These are phyloP conservation scores for Paradoxurus hermaphroditus DNA, from an alignment of 2,113 vertebrate species.

Conservation along the genomic window DNA sequence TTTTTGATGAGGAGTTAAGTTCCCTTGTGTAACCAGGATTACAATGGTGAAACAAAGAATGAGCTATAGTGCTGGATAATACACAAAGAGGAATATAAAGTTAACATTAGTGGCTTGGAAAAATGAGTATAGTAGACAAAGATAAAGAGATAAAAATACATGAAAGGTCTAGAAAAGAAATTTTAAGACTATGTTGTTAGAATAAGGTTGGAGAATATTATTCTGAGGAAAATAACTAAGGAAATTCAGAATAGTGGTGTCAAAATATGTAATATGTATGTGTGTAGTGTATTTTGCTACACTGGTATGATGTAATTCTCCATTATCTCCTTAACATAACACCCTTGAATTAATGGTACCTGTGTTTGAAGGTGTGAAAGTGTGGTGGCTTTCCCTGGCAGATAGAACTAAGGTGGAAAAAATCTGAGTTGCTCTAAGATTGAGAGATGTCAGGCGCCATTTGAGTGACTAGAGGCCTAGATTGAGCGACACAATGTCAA, in stretches of 20 bases:
- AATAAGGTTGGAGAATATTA: neutral
- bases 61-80: neutral
- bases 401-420: neutral
- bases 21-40: neutral
- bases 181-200: neutral
- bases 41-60: neutral
- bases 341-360: neutral
- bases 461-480: neutral
- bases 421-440: fast-evolving
- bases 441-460: neutral
- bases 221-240: neutral
- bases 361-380: neutral
- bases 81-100: neutral
- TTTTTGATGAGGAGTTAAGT: neutral
- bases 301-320: neutral
- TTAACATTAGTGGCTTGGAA: neutral
- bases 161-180: neutral
- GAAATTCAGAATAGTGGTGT: neutral
- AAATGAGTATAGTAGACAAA: neutral
- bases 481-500: neutral
- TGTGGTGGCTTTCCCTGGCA: neutral
- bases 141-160: neutral
- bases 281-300: neutral
- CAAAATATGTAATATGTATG: neutral
- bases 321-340: neutral